Conservation (phyloP, 2,797 vertebrate genomes). For the Labeo calbasu region DNA sequence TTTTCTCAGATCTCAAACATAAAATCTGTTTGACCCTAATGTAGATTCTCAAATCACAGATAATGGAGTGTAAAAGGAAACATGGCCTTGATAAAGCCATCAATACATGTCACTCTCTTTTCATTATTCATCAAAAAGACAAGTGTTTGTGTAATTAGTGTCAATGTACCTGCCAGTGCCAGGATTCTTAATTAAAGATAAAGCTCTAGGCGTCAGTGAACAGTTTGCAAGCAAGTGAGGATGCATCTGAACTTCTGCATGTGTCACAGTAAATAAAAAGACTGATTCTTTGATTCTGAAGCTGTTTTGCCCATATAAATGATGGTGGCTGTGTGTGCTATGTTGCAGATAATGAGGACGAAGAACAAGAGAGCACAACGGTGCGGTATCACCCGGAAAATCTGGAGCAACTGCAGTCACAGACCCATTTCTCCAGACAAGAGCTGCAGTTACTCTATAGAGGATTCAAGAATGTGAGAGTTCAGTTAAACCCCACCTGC, state of each 20-base stretch:
- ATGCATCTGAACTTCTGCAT: not conserved
- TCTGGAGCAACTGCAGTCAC: conserved; percentile 93
- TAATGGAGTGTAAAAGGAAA: not conserved
- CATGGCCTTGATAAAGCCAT: not conserved
- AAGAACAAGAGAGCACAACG: conserved; percentile 94
- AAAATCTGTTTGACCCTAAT: not conserved
- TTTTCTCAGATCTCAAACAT: not conserved
- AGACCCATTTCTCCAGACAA: conserved; percentile 95
- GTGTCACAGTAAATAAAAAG: not conserved
- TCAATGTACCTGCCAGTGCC: conserved; percentile 12
- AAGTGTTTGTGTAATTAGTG: conserved; percentile 40
- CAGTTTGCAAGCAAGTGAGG: not conserved
- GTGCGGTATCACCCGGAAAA: conserved; percentile 94
- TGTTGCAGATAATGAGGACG: conserved; percentile 90
- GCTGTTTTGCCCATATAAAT: not conserved
- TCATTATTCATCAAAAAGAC: conserved; percentile 50
- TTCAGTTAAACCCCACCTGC: conserved; percentile 20
- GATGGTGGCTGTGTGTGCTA: not conserved
- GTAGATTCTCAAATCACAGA: conserved; percentile 1
- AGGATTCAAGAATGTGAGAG: conserved; percentile 92
- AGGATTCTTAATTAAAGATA: conserved; percentile 31
- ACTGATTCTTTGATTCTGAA: not conserved
- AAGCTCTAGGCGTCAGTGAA: not conserved
- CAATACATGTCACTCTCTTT: conserved; percentile 24
- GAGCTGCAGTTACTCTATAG: conserved; percentile 96